These are phyloP conservation scores for Pyrgilauda ruficollis DNA, from an alignment of 2,113 vertebrate species.

Conservation along the genomic window DNA sequence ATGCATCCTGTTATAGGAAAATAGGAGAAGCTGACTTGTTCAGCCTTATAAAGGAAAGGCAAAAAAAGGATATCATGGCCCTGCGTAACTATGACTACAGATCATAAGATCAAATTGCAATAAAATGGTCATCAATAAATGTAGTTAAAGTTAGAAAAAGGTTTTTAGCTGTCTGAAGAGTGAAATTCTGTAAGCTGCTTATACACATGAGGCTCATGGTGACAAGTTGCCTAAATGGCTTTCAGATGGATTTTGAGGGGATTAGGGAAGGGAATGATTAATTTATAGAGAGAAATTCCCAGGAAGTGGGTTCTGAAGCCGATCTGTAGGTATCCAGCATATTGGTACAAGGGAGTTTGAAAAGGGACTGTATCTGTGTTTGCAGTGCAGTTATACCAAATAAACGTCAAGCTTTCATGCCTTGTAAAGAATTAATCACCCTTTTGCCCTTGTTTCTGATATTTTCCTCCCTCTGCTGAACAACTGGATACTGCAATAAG, in stretches of 20 bases:
- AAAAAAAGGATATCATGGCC: neutral
- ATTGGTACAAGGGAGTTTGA: neutral
- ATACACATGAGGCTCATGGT: neutral
- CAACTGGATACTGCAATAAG: neutral
- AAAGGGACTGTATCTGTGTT: neutral
- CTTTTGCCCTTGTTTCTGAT: neutral
- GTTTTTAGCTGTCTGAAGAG: neutral
- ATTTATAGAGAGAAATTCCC: neutral
- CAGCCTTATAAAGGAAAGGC: neutral
- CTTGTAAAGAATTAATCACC: neutral
- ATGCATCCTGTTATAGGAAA: neutral
- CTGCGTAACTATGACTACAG: neutral
- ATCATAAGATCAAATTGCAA: neutral
- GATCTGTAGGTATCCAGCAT: neutral
- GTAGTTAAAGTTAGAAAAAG: neutral
- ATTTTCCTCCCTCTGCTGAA: neutral
- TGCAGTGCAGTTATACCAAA: neutral
- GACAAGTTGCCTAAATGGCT: constrained; percentile 6
- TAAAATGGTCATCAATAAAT: neutral
- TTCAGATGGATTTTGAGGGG: neutral
- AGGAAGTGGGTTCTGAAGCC: neutral
- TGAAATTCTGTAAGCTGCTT: constrained; percentile 25
- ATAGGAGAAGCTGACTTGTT: neutral
- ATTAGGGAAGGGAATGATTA: neutral
- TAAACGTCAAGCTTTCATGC: neutral